These are phyloP conservation scores for Mormyrops attenuatus DNA, from an alignment of 2,797 vertebrate species.

Conservation along the genomic window DNA sequence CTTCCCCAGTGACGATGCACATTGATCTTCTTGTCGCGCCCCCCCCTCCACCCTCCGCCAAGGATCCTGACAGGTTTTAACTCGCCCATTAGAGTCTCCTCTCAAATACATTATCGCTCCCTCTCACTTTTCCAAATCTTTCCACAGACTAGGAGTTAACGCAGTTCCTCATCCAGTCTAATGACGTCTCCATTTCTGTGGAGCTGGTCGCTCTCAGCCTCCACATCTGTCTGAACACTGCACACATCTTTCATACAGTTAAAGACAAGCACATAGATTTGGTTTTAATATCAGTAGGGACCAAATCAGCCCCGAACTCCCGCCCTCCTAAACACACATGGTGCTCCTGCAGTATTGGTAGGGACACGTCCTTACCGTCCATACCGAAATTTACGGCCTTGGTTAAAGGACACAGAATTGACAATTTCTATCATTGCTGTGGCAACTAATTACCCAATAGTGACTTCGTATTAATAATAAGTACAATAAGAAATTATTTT, in stretches of 20 bases:
- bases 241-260: background rate
- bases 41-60: no score
- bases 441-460: background rate
- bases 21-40: background rate
- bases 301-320: background rate
- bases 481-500: background rate
- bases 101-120: background rate
- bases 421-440: background rate
- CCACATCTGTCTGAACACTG: background rate
- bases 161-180: background rate
- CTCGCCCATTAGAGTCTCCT: background rate
- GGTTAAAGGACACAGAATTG: background rate
- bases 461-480: background rate
- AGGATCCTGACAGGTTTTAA: conserved; percentile 7
- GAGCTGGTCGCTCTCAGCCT: background rate
- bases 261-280: background rate
- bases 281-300: background rate
- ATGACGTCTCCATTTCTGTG: background rate
- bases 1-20: background rate
- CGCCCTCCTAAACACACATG: background rate
- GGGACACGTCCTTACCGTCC: background rate
- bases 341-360: background rate
- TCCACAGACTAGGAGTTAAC: background rate
- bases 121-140: conserved; percentile 7
- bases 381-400: background rate